phyloP scores from a whole-genome alignment of 2,797 vertebrate species.

The Syndactyla subalaris region DNA sequence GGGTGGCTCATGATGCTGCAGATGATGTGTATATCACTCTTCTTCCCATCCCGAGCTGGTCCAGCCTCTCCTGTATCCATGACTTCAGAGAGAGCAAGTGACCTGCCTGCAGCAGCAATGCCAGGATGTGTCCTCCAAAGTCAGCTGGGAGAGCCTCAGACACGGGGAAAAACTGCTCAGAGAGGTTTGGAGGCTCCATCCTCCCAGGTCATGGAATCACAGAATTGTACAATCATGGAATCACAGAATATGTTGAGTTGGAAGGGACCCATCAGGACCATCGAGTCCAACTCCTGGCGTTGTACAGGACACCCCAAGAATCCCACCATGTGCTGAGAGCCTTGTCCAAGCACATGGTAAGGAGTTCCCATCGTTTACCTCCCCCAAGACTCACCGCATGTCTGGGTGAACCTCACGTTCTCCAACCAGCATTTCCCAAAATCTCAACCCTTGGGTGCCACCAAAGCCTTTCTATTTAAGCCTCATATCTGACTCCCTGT shows the following conservation, averaged over 20 bases:
- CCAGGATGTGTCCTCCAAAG: not conserved
- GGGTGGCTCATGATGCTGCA: not conserved
- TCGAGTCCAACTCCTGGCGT: not conserved
- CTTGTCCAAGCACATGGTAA: not conserved
- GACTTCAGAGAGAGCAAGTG: not conserved
- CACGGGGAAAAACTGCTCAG: not conserved
- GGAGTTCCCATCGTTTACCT: rapidly evolving
- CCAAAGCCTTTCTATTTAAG: not conserved
- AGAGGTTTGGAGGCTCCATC: not conserved
- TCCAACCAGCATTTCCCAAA: not conserved
- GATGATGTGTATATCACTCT: not conserved
- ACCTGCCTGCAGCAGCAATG: not conserved
- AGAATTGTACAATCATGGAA: too few relatives aligned
- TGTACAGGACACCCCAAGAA: not conserved
- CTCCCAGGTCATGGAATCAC: not conserved
- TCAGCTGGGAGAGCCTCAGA: not conserved
- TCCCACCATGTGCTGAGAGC: not conserved
- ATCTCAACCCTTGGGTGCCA: not conserved
- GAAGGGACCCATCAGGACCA: not conserved
- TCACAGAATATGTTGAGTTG: not conserved
- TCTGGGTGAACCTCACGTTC: not conserved
- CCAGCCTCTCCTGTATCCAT: not conserved
- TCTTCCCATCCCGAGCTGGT: not conserved
- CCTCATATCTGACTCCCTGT: not conserved
- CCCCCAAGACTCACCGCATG: not conserved